Base-by-base conservation (phyloP, 2,797 vertebrate genomes). In the Notolepis coatsorum region DNA sequence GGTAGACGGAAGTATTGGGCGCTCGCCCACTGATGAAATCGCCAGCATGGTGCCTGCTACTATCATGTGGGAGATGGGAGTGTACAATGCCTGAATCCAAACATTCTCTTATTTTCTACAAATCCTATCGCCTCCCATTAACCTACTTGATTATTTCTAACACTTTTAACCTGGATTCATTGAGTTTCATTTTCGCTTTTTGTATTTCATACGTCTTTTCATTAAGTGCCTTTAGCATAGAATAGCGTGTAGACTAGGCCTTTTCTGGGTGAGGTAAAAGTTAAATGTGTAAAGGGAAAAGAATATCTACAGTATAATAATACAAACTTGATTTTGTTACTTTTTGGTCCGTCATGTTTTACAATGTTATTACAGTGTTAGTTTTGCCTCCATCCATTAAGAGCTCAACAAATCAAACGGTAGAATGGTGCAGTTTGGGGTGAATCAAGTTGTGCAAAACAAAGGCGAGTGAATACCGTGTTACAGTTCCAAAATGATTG, bases 1-100 rank as follows among this genome's bases (percentile, higher is more conserved):
- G 89, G 96, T 99, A 79, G 97, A 99, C n/a, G 97, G 97, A 57
- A 99, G 97, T 92, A 99, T 99, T 0, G 97, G 97, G 15, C 95
- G 97, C 27, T 99, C 97, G 17, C 97, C 97, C 0, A 98, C 97
- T 0, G 97, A 99, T 0, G 97, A 99, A 92, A 95, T 98, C 1
- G 91, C 95, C 80, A 96, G 90, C 88, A 90, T 96, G 93, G 93
- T 98, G 81, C 94, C 95, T 4, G 20, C 84, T 42, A 62, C 82
- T 17, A 61, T 57, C 48, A 12, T 49, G 8, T 12, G 65, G 52
- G 30, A 73, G 33, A 67, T 45, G 42, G 45, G 61, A 74, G 51
- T 38, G 67, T 47, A 57, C 42, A 55, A 71, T 38, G 58, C 56
- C 48, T 54, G 58, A 76, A 37, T 64, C 52, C 70, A 45, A 69